phyloP scores from a whole-genome alignment of 1,140 invertebrate genomes.

The Nixonia krombeini region DNA sequence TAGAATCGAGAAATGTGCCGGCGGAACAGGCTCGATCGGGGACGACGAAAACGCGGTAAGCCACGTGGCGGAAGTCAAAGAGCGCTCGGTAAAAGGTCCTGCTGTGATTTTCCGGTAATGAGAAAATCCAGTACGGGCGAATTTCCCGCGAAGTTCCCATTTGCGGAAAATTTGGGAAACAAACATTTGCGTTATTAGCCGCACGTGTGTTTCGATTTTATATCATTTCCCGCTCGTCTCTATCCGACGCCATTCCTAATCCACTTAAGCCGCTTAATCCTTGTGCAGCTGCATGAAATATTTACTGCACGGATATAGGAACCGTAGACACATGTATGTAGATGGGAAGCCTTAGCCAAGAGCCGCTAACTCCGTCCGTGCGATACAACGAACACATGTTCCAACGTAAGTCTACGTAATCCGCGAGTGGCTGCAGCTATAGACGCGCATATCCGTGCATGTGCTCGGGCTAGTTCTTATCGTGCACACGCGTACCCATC shows the following conservation, averaged over 20 bases:
- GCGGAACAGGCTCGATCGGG: no score
- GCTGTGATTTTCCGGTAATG: no score
- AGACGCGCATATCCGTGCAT: conserved; percentile 17
- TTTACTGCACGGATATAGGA: conserved; percentile 60
- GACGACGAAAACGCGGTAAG: no score
- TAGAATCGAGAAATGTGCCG: background rate
- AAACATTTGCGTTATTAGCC: background rate
- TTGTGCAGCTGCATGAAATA: conserved; percentile 69
- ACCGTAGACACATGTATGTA: conserved; percentile 43
- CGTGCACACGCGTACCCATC: conserved; percentile 21
- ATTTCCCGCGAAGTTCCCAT: conserved; percentile 1
- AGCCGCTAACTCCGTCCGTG: conserved; percentile 61
- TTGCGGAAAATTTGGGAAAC: background rate
- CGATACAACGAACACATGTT: conserved; percentile 70
- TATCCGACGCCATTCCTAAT: conserved; percentile 59
- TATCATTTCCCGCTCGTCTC: conserved; percentile 29
- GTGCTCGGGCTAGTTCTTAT: conserved; percentile 36
- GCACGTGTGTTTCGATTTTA: conserved; percentile 36
- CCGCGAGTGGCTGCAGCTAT: conserved; percentile 60
- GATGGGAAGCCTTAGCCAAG: conserved; percentile 61
- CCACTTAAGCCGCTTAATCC: conserved; percentile 69
- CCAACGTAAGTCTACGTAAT: conserved; percentile 67
- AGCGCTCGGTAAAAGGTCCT: no score
- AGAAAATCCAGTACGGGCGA: conserved; percentile 3
- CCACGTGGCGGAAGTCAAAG: no score